These are phyloP conservation scores for Siniperca chuatsi DNA, from an alignment of 2,113 vertebrate genomes.

Conservation along the genomic window DNA sequence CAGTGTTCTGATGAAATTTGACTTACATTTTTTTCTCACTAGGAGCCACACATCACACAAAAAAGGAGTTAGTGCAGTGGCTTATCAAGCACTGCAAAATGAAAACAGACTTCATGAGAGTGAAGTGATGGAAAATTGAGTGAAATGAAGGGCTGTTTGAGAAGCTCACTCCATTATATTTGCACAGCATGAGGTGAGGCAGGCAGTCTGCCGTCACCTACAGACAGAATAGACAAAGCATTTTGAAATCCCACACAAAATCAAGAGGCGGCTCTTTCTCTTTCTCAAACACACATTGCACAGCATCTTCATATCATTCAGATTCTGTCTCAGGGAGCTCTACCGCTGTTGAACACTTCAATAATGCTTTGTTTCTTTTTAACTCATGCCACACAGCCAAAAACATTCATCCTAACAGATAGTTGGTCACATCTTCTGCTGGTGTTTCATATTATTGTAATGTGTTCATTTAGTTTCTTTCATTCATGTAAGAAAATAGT, in stretches of 20 bases:
- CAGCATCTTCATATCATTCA: not conserved
- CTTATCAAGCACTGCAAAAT: slow-evolving; percentile 3
- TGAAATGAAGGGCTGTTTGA: slow-evolving; percentile 47
- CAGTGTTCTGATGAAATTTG: not conserved
- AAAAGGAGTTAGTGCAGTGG: not conserved
- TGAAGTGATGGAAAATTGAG: slow-evolving; percentile 20
- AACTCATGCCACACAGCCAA: not conserved
- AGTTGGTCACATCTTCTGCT: not conserved
- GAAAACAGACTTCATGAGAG: slow-evolving; percentile 23
- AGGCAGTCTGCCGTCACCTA: slow-evolving; percentile 45
- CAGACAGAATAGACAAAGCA: slow-evolving; percentile 40
- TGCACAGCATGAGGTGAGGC: slow-evolving; percentile 60
- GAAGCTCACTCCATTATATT: slow-evolving; percentile 58
- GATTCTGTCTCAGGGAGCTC: not conserved
- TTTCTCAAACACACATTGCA: slow-evolving; percentile 17
- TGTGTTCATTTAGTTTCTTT: not conserved
- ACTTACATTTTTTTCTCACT: not conserved
- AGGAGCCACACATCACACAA: slow-evolving; percentile 11
- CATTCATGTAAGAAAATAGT: not conserved
- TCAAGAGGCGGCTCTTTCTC: slow-evolving; percentile 23
- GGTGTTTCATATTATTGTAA: not conserved
- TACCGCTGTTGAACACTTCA: not conserved
- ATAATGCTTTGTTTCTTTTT: not conserved
- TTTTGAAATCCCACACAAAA: slow-evolving; percentile 64
- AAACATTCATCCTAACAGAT: not conserved